Percentiles rank a stretch among this genome's conserved stretches.
These are phyloP conservation scores for Ditylenchus dipsaci DNA, from an alignment of 1,140 invertebrate species.

Conservation along the genomic window DNA sequence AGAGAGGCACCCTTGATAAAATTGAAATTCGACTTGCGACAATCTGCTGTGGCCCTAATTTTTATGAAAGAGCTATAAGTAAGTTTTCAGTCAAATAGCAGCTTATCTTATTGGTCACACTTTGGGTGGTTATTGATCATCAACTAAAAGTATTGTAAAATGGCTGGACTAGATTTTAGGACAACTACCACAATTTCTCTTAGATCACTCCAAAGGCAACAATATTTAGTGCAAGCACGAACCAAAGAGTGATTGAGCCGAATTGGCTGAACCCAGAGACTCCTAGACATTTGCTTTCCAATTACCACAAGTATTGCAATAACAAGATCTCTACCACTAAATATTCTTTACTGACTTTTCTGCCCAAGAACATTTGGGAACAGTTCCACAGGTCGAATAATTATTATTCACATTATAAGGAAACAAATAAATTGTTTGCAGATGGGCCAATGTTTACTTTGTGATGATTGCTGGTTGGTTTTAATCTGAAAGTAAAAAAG, in stretches of 20 bases:
- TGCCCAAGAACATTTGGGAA: conserved; percentile 92
- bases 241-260: conserved; percentile 28
- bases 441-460: conserved; percentile 94
- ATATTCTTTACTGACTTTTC: conserved; percentile 85
- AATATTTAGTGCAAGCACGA: background rate
- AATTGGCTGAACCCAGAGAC: conserved; percentile 21
- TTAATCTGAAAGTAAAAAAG: conserved; percentile 73
- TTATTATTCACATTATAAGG: too few species aligned
- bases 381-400: conserved; percentile 65
- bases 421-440: too few species aligned
- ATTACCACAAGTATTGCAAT: conserved; percentile 68
- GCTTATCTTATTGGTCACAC: too few species aligned
- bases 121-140: too few species aligned
- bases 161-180: too few species aligned
- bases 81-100: too few species aligned
- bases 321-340: conserved; percentile 88
- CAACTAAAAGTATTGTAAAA: too few species aligned
- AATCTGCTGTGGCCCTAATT: too few species aligned
- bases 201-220: background rate
- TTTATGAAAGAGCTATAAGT: too few species aligned
- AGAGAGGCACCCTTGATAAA: too few species aligned
- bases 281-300: conserved; percentile 72
- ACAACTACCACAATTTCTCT: too few species aligned
- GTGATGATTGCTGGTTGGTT: conserved; percentile 89
- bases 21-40: too few species aligned